A percentile compares a stretch with the other conserved stretches of the same genome.
These are phyloP conservation scores for Rousettus leschenaultii DNA, from an alignment of 2,113 vertebrate genomes.

Conservation along the genomic window DNA sequence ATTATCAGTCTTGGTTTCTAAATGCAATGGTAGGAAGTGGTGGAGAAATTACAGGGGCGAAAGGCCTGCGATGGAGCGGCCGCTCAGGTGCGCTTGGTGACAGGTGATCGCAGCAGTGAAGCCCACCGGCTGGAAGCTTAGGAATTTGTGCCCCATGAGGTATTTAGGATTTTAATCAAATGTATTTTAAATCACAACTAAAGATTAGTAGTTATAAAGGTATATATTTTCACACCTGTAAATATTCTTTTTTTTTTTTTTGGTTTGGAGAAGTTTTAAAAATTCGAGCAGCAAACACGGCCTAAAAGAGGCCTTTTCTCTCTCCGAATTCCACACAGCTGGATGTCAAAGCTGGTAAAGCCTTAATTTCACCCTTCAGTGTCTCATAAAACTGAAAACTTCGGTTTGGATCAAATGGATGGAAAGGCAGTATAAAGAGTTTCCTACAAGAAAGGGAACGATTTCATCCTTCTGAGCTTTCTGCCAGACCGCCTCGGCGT, in stretches of 20 bases:
- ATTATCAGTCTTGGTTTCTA: not conserved
- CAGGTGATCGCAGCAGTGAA: too few species aligned
- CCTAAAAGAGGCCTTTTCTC: not conserved
- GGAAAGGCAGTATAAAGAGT: not conserved
- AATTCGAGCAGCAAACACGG: not conserved
- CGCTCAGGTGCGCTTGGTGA: too few species aligned
- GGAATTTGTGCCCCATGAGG: not conserved
- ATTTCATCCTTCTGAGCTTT: constrained; percentile 50
- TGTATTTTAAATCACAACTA: not conserved
- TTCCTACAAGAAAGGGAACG: constrained; percentile 19
- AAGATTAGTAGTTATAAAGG: not conserved
- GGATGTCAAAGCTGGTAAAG: not conserved
- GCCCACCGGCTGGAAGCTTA: not conserved
- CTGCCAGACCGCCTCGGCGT: not conserved
- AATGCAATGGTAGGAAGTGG: not conserved
- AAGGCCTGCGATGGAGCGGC: accelerated
- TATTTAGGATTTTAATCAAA: not conserved
- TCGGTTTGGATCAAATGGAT: constrained; percentile 24
- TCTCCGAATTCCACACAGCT: not conserved
- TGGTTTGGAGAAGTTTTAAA: not conserved
- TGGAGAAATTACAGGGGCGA: not conserved
- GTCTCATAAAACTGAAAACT: constrained; percentile 17
- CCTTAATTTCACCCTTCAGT: constrained; percentile 57
- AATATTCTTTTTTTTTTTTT: not conserved
- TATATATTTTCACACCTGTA: not conserved